Percentiles rank a stretch among this genome's conserved stretches.
Conservation (phyloP, 1,140 invertebrate genomes). For the Bombus sibiricus region DNA sequence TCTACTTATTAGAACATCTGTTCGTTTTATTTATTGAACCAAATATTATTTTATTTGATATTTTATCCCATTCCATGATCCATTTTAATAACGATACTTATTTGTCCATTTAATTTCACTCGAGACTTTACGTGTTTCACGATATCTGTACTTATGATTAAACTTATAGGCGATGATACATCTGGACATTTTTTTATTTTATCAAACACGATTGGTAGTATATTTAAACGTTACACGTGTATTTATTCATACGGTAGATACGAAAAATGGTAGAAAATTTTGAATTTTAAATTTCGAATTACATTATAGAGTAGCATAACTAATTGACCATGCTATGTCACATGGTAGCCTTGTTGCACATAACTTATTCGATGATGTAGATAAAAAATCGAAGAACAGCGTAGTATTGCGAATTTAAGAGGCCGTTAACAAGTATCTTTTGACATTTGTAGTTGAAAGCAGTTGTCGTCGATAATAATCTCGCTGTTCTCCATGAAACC, state of each 20-base stretch:
- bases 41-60: not conserved
- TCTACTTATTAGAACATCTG: not conserved
- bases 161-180: not conserved
- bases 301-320: not conserved
- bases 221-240: not conserved
- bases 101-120: not conserved
- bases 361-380: not conserved
- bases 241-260: not conserved
- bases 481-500: slow-evolving; percentile 90
- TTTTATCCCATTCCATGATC: not conserved
- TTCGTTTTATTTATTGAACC: not conserved
- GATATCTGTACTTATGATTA: not conserved
- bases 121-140: not conserved
- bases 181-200: not conserved
- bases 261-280: not conserved
- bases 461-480: slow-evolving; percentile 89
- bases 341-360: not conserved
- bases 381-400: not conserved
- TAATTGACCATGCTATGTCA: not conserved
- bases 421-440: slow-evolving; percentile 17
- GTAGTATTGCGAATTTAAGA: not conserved
- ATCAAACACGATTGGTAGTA: not conserved
- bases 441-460: slow-evolving; percentile 90
- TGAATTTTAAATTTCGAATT: slow-evolving; percentile 30
- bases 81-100: not conserved